These are phyloP conservation scores for Knipowitschia caucasica DNA, from an alignment of 2,797 vertebrate species.

Conservation along the genomic window DNA sequence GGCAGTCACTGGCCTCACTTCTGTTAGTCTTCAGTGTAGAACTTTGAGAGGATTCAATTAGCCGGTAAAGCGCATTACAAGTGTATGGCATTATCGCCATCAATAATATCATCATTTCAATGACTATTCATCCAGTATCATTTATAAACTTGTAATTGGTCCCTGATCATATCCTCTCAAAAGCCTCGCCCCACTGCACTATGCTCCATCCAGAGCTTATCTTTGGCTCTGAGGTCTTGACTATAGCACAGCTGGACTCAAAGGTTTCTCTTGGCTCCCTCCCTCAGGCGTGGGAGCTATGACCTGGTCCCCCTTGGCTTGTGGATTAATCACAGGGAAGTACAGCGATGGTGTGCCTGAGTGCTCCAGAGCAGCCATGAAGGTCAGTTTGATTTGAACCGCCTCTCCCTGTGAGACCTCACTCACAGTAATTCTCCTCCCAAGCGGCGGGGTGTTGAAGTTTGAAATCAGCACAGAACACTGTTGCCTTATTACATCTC, in stretches of 20 bases:
- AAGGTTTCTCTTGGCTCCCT: constrained; percentile 8
- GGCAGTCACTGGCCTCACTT: too few species aligned
- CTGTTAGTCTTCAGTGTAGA: too few species aligned
- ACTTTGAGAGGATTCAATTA: too few species aligned
- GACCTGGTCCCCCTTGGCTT: constrained; percentile 89
- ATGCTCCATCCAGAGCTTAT: not conserved
- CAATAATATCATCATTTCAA: too few species aligned
- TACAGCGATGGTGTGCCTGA: constrained; percentile 84
- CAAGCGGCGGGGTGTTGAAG: constrained; percentile 7
- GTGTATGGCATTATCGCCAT: too few species aligned
- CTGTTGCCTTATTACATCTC: constrained; percentile 18
- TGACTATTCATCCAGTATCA: not conserved
- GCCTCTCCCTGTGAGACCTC: constrained; percentile 19
- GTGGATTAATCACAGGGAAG: constrained; percentile 89
- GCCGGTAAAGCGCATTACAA: too few species aligned
- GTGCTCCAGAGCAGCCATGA: constrained; percentile 82
- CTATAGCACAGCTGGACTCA: constrained; percentile 2
- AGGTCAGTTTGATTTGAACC: constrained; percentile 71
- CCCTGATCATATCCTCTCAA: not conserved
- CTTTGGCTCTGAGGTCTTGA: not conserved
- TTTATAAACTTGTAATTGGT: not conserved
- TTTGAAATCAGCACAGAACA: constrained; percentile 29
- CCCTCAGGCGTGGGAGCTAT: constrained; percentile 79
- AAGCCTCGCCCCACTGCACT: not conserved
- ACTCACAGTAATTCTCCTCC: constrained; percentile 25